Conservation (phyloP, 2,113 vertebrate species). For the Macquaria australasica region DNA sequence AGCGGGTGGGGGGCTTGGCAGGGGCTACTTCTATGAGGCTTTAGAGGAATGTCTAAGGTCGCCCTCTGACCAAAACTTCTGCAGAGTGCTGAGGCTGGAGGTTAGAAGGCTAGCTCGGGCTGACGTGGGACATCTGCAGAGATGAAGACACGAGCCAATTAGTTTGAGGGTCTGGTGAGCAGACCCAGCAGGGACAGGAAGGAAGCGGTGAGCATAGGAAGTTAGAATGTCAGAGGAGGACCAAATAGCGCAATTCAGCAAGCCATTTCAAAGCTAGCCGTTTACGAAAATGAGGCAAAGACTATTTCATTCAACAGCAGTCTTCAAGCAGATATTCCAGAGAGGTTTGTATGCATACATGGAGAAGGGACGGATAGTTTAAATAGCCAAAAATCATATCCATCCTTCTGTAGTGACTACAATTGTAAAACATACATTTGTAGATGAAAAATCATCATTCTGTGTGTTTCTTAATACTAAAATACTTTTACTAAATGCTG, state of each 20-base stretch:
- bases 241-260: constrained; percentile 61
- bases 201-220: constrained; percentile 64
- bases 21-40: constrained; percentile 71
- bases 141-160: constrained; percentile 59
- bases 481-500: no score
- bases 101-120: constrained; percentile 48
- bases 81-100: constrained; percentile 53
- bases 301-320: not conserved
- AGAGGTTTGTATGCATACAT: constrained; percentile 11
- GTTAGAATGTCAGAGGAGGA: constrained; percentile 57
- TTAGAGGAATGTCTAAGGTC: constrained; percentile 82
- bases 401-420: not conserved
- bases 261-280: constrained; percentile 11
- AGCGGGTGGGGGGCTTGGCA: constrained; percentile 64
- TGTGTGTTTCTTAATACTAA: not conserved
- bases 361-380: not conserved
- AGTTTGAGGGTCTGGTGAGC: constrained; percentile 49
- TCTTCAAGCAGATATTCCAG: constrained; percentile 27
- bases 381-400: not conserved
- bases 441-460: not conserved
- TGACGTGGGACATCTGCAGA: constrained; percentile 73
- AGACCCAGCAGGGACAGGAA: constrained; percentile 61
- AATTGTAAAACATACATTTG: not conserved
- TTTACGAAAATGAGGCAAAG: constrained; percentile 4
- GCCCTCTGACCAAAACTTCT: constrained; percentile 69